Evolutionary conservation across 1,140 invertebrate genomes (phyloP), one percentile per base, ranked within the genome.

Genomic region (Diachasma alloeum): DNA sequence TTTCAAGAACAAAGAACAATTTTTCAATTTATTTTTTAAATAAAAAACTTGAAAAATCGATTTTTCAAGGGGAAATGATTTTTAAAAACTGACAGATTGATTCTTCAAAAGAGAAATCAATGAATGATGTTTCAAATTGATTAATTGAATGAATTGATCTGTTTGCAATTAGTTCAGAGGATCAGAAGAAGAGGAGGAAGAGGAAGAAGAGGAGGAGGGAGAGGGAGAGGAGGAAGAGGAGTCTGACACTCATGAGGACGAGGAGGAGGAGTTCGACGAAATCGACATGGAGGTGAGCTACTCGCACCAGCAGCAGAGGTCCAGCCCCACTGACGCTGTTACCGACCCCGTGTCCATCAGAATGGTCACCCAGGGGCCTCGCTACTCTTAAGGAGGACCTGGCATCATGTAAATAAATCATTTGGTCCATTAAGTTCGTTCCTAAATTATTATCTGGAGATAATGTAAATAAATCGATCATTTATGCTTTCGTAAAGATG

Each of bases 201-300:
- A 91, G 56, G 90, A 91, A 68, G 90, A 91, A 72, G 90, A 91
- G 42, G 90, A 91, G 53, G 91, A 91, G 87, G 92, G 92, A 11
- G 93, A 93, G 85, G 92, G 92, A 72, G 93, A 93, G 81, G 92
- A 93, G 74, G 93, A 93, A 83, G 92, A 93, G 80, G 91, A 93
- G 42, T 92, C 92, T 72, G 92, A 93, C 79, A 92, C 92, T n/a
- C 92, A 93, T 80, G 92, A 93, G 87, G 93, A 94, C 77, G 93
- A 93, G 79, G 93, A 93, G 76, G 93, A 93, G 82, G 92, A 93
- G 80, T 82, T 91, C 83, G 85, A 92, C 83, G 85, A 90, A 88
- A 85, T 93, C 87, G 89, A 92, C 86, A 86, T 92, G 91, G 89
- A 91, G 87, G 88, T 90, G 70, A 90, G 88, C 83, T 87, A 87